These are phyloP conservation scores for Anoura caudifer DNA, from an alignment of 2,113 vertebrate genomes.

Conservation along the genomic window DNA sequence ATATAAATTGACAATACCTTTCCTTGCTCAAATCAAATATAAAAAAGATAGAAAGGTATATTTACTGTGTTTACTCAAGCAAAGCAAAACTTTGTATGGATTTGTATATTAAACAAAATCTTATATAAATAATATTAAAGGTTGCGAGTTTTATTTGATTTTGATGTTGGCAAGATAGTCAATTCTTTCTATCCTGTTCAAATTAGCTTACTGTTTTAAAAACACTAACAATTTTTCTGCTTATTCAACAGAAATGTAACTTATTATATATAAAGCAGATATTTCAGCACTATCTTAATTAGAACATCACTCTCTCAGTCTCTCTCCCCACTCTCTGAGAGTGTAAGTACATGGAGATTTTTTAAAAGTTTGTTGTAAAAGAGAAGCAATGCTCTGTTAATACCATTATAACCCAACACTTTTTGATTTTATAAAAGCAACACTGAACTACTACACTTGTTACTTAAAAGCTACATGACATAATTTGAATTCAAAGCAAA, in stretches of 20 bases:
- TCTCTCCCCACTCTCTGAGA: neutral
- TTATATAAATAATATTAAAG: neutral
- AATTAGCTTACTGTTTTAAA: constrained; percentile 43
- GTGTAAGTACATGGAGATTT: neutral
- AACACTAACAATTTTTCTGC: neutral
- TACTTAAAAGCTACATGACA: constrained; percentile 71
- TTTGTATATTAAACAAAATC: constrained; percentile 12
- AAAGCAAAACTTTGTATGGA: neutral
- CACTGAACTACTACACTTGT: constrained; percentile 68
- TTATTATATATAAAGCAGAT: neutral
- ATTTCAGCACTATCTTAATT: neutral
- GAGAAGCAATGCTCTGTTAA: constrained; percentile 72
- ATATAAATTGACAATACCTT: neutral
- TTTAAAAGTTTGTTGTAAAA: constrained; percentile 52
- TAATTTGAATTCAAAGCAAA: constrained; percentile 75
- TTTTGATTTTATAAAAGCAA: constrained; percentile 64
- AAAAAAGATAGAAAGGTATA: neutral
- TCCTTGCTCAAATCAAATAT: neutral
- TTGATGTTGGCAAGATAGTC: neutral
- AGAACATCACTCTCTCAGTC: constrained; percentile 35
- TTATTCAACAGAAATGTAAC: constrained; percentile 33
- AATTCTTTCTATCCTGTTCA: neutral
- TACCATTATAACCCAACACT: constrained; percentile 72
- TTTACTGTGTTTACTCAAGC: neutral
- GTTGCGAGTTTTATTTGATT: neutral